A percentile compares a stretch with the other conserved stretches of the same genome.
Evolutionary conservation across 2,797 vertebrate genomes (phyloP).

Genomic region (Pseudochromis fuscus): DNA sequence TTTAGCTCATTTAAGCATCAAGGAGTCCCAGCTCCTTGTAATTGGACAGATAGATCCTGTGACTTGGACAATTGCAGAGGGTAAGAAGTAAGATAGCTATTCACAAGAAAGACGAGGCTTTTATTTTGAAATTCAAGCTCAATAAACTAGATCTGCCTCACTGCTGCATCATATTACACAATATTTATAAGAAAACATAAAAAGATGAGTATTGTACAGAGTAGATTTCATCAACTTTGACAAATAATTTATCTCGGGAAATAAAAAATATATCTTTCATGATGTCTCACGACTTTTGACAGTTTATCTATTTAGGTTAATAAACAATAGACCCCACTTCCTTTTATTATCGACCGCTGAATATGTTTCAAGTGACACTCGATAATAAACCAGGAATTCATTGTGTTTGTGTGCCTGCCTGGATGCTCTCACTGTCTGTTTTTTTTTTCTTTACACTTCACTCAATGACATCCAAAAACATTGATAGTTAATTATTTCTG

Average conservation of each 20-base stretch:
- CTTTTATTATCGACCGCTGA: slow-evolving; percentile 35
- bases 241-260: slow-evolving; percentile 2
- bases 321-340: slow-evolving; percentile 38
- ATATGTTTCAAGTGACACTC: slow-evolving; percentile 49
- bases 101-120: not conserved
- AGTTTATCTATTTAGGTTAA: slow-evolving; percentile 18
- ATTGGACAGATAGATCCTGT: slow-evolving; percentile 48
- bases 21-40: slow-evolving; percentile 35
- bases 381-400: slow-evolving; percentile 40
- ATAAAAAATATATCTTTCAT: slow-evolving; percentile 19
- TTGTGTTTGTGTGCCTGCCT: slow-evolving; percentile 54
- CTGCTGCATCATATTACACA: not conserved
- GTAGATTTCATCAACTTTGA: slow-evolving; percentile 14
- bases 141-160: not conserved
- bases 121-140: slow-evolving; percentile 29
- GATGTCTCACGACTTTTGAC: slow-evolving; percentile 11
- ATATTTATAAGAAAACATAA: slow-evolving; percentile 6
- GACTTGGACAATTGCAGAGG: slow-evolving; percentile 24
- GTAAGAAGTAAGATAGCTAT: slow-evolving; percentile 8
- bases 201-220: not conserved
- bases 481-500: slow-evolving; percentile 87
- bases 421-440: slow-evolving; percentile 54
- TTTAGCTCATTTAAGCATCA: slow-evolving; percentile 51
- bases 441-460: slow-evolving; percentile 59
- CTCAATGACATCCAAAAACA: slow-evolving; percentile 78